Evolutionary conservation across 2,797 vertebrate genomes (phyloP).

Genomic region (Varecia variegata): DNA sequence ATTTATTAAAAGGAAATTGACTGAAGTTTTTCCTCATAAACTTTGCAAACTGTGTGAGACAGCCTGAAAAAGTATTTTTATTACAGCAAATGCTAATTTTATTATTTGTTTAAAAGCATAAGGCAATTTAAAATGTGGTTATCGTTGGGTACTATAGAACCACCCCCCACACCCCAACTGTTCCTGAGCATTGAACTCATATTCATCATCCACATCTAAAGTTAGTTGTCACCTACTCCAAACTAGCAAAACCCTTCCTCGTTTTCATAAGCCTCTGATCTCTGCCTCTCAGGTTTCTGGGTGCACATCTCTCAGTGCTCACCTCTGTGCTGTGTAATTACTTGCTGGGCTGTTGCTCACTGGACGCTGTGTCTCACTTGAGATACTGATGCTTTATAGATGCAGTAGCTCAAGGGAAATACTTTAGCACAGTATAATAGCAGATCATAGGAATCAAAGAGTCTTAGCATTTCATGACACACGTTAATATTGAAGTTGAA

Average conservation of each 20-base stretch:
- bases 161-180: background rate
- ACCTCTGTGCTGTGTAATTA: background rate
- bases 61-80: constrained; percentile 20
- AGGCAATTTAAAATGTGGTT: background rate
- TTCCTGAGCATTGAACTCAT: background rate
- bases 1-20: constrained; percentile 57
- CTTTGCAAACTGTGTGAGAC: constrained; percentile 24
- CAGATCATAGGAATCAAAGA: background rate
- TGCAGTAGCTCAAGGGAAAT: background rate
- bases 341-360: background rate
- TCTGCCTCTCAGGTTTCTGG: background rate
- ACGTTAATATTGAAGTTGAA: background rate
- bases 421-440: background rate
- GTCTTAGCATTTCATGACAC: background rate
- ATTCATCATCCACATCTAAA: background rate
- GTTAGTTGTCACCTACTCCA: background rate
- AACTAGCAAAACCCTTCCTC: background rate
- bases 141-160: background rate
- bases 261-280: background rate
- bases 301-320: background rate
- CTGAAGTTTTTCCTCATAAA: constrained; percentile 56
- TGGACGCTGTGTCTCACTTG: background rate
- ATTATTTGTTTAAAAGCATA: constrained; percentile 4
- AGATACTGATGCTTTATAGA: background rate
- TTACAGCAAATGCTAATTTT: constrained; percentile 20